Base-by-base conservation (phyloP, 2,888 invertebrate genomes). In the Himalopsyche anomala region DNA sequence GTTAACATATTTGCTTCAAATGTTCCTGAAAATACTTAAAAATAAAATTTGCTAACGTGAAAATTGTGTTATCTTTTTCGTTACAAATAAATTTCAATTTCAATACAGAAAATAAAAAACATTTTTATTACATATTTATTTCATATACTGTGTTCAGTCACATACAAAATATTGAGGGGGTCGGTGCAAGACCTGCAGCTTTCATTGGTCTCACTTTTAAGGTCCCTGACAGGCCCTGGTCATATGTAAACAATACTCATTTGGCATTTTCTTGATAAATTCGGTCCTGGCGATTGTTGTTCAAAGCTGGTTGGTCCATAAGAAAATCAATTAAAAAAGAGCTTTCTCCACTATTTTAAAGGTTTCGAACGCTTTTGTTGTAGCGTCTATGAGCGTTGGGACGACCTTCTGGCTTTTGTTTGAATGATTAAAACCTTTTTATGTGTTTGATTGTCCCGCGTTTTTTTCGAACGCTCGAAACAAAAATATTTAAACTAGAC, bases 301-400 rank as follows among this genome's bases (percentile, higher is more conserved):
- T 19, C 19, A 62, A 42, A 80, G 40, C n/a, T 80, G 40, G 38
- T 42, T 69, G 84, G 74, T 45, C 81, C 84, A 62, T 69, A 56
- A 69, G 86, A 86, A 86, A 86, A 86, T 86, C 86, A 86, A 86
- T 86, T 86, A 86, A 81, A 81, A 81, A 36, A 36, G 81, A 62
- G 62, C 62, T 62, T 62, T 62, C 62, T 62, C 62, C 28, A 62
- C 62, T 62, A 62, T 62, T 62, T 62, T 62, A 62, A 8, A 54
- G 6, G 28, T 81, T 79, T 80, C 83, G 74, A 42, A n/a, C 74
- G 83, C 69, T 83, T 83, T 56, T 56, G 56, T 82, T 40, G 19
- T 51, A 82, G 82, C 55, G 55, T 82, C 38, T 82, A 28, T 51
- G 40, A 56, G 40, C 82, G 54, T 56, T 38, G 55, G 28, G 28